Conservation (phyloP, 1,140 invertebrate genomes). For the Lerema accius region DNA sequence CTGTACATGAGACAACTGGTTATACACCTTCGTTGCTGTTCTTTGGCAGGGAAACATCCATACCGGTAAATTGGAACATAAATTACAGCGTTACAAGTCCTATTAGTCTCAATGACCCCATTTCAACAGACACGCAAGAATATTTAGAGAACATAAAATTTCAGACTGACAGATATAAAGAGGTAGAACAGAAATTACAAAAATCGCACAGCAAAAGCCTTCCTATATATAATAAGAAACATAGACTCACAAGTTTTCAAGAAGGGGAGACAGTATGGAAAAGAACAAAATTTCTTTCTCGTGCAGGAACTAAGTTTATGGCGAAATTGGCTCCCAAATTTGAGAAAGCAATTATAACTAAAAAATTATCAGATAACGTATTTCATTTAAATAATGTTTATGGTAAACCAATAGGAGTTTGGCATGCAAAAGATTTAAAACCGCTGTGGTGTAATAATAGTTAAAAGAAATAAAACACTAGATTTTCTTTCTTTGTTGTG, state of each 20-base stretch:
- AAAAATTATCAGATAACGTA: constrained; percentile 22
- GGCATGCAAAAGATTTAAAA: constrained; percentile 11
- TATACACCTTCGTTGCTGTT: constrained; percentile 17
- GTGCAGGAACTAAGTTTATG: constrained; percentile 24
- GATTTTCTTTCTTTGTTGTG: constrained; percentile 2
- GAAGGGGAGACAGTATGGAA: constrained; percentile 31
- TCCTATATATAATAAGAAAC: constrained; percentile 16
- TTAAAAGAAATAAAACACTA: not conserved
- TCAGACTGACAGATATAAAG: not conserved
- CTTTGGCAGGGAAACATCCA: no score
- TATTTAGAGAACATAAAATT: not conserved
- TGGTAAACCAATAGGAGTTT: constrained; percentile 12
- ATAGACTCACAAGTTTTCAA: constrained; percentile 14
- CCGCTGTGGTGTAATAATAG: not conserved
- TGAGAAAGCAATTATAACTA: constrained; percentile 24
- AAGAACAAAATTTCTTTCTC: constrained; percentile 28
- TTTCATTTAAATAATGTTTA: constrained; percentile 16
- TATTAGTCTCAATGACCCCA: not conserved
- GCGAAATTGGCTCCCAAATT: constrained; percentile 29
- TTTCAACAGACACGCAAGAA: not conserved
- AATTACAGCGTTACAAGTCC: no score
- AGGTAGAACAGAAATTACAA: constrained; percentile 8
- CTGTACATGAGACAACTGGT: constrained; percentile 11
- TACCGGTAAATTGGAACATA: no score
- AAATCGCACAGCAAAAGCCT: constrained; percentile 7